Base-by-base conservation (phyloP, 2,797 vertebrate species). In the Clarias pachynema region DNA sequence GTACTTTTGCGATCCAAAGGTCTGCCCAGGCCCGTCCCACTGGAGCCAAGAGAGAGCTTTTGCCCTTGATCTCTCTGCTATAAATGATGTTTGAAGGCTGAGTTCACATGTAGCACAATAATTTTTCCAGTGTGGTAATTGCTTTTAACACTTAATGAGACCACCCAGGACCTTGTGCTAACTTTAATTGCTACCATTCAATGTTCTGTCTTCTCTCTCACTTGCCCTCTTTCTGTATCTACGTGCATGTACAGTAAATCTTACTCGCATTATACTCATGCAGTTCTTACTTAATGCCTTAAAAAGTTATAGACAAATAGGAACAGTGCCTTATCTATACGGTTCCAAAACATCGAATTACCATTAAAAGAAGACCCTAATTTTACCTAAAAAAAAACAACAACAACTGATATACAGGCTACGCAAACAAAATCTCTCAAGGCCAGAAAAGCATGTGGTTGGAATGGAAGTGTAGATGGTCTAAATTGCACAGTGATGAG, bases 91-190 rank as follows among this genome's bases (percentile, higher is more conserved):
- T 85, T 75, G 49, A 87, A 87, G 78, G 37, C 70, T 63, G 69
- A 74, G 69, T 84, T 88, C 81, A 86, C 87, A 87, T 86, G 79
- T 82, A 88, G 65, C 78, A 29, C 29, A 84, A 86, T 79, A 4
- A 62, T 37, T 88, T 88, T 85, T 88, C 49, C 74, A 1, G 77
- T 70, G 80, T 88, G 83, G 79, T 69, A 83, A 75, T 84, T 70
- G 77, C 88, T 78, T 40, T 84, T 86, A 85, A 88, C 65, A 83
- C 82, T 88, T 87, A 86, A 90, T 86, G 73, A 88, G 91, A 84
- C 91, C 91, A 91, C 89, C 86, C 89, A 85, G 81, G 85, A 82
- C 66, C 66, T 75, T 53, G 77, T 26, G 69, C 57, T 70, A 79
- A 83, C 24, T 87, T 86, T 87, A 87, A 87, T 81, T 85, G 65